phyloP scores from a whole-genome alignment of 2,797 vertebrate genomes.

The Bucorvus abyssinicus region DNA sequence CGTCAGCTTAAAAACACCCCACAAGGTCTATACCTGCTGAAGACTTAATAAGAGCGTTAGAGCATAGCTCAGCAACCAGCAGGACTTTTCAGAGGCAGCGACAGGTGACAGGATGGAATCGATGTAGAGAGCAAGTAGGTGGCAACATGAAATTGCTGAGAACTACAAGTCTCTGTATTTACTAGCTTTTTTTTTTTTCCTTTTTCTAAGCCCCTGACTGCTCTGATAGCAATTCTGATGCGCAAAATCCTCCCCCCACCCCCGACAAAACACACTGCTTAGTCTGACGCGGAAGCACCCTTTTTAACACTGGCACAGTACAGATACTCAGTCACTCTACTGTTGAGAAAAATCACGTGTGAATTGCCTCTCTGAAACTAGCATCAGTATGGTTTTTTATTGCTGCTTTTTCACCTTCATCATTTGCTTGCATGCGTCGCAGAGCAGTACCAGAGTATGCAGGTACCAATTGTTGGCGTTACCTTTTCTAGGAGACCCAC shows the following conservation, averaged over 20 bases:
- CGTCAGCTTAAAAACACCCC: background rate
- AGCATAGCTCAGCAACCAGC: background rate
- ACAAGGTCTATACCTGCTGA: background rate
- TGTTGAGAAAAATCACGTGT: background rate
- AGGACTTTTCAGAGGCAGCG: background rate
- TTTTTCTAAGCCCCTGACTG: background rate
- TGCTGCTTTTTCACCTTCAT: background rate
- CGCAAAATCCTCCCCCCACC: background rate
- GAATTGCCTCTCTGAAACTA: background rate
- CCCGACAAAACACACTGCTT: background rate
- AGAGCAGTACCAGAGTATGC: background rate
- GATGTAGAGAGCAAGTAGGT: background rate
- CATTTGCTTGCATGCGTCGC: background rate
- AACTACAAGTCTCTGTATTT: background rate
- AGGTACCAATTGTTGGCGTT: background rate
- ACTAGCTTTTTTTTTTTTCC: fast-evolving
- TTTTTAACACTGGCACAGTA: background rate
- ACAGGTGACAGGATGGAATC: background rate
- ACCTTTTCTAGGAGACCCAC: background rate
- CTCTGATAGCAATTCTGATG: background rate
- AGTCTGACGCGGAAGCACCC: background rate
- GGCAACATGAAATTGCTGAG: background rate
- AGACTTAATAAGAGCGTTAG: background rate
- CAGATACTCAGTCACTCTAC: background rate
- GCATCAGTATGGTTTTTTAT: background rate